Evolutionary conservation across 2,888 invertebrate species (phyloP).

Genomic region (Sialis lutaria): DNA sequence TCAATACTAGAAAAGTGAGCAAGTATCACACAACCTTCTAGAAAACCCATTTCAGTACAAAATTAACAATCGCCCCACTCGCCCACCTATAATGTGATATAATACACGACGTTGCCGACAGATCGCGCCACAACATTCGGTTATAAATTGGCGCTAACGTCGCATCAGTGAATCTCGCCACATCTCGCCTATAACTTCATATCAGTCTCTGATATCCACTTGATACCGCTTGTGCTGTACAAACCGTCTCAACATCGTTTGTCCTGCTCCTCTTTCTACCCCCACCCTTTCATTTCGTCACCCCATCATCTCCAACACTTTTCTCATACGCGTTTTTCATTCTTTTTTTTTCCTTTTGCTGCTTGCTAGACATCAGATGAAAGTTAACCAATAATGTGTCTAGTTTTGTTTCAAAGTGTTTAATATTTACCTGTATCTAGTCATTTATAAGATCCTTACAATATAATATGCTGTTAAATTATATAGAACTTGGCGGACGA

Average conservation of each 20-base stretch:
- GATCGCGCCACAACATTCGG: neutral
- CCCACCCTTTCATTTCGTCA: neutral
- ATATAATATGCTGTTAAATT: no score
- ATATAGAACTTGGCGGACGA: no score
- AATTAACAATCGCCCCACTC: no score
- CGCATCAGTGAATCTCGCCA: conserved; percentile 23
- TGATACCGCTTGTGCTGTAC: conserved; percentile 14
- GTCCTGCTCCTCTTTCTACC: conserved; percentile 10
- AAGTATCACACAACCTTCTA: no score
- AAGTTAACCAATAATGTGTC: neutral
- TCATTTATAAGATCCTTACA: neutral
- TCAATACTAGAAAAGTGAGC: no score
- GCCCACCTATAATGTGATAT: no score
- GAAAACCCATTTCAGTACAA: no score
- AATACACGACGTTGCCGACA: neutral
- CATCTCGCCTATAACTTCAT: conserved; percentile 23
- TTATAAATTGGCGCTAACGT: neutral
- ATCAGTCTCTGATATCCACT: conserved; percentile 21
- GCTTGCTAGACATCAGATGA: neutral
- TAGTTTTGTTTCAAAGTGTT: neutral
- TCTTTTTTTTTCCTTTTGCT: conserved; percentile 2
- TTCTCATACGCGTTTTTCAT: no score
- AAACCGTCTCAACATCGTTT: conserved; percentile 5
- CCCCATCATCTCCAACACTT: neutral
- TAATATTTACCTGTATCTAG: neutral